Evolutionary conservation across 2,113 vertebrate genomes (phyloP).

Genomic region (Apteryx mantelli): DNA sequence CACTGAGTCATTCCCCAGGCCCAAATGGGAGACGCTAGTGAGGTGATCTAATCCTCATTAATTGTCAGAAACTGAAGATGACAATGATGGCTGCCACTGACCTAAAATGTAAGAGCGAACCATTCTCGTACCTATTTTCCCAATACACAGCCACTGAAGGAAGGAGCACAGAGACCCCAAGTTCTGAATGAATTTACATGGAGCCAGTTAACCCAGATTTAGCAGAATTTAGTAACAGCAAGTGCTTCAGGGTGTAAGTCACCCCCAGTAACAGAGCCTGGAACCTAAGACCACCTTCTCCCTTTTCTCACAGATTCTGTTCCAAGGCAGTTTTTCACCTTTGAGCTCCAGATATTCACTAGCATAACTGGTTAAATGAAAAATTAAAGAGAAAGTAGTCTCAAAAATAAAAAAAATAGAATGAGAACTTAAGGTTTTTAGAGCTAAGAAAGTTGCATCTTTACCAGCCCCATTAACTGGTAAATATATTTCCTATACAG

Average conservation of each 20-base stretch:
- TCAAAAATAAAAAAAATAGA: not conserved
- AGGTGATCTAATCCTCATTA: not conserved
- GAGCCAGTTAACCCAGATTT: not conserved
- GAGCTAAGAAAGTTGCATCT: not conserved
- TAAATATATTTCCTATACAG: not conserved
- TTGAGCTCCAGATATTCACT: not conserved
- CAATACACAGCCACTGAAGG: not conserved
- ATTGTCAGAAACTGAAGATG: not conserved
- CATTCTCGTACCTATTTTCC: not conserved
- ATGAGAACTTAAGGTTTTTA: not conserved
- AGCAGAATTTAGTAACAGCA: not conserved
- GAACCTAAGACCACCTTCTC: not conserved
- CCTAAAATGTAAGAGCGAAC: not conserved
- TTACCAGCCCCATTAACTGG: not conserved
- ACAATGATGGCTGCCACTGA: not conserved
- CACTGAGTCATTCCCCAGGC: not conserved
- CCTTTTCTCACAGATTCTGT: not conserved
- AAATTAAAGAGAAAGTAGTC: not conserved
- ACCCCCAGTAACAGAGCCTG: not conserved
- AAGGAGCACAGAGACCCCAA: not conserved
- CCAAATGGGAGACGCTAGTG: not conserved
- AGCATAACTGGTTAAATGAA: not conserved
- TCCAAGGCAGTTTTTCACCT: not conserved
- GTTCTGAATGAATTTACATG: not conserved
- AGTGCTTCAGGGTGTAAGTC: not conserved